phyloP scores from a whole-genome alignment of 2,888 invertebrate genomes.

The Limenitis camilla region DNA sequence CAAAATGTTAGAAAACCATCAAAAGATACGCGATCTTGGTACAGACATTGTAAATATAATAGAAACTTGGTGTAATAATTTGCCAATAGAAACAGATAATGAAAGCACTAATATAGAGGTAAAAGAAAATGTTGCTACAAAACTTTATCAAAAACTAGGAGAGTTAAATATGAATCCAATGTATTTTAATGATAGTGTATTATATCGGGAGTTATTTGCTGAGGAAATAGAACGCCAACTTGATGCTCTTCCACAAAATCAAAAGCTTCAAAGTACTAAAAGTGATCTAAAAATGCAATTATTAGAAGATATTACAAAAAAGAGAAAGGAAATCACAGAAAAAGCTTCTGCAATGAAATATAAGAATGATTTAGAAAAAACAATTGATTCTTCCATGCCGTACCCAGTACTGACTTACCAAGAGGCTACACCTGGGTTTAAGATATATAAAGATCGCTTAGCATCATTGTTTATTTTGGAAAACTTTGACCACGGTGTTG shows the following conservation, averaged over 20 bases:
- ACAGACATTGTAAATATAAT: conserved; percentile 37
- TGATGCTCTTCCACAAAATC: conserved; percentile 33
- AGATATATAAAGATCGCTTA: conserved; percentile 47
- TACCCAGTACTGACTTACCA: conserved; percentile 30
- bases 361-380: conserved; percentile 41
- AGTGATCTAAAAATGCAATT: conserved; percentile 34
- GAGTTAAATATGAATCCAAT: conserved; percentile 40
- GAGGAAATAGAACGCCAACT: conserved; percentile 41
- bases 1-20: neutral
- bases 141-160: conserved; percentile 43
- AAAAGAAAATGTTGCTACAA: conserved; percentile 37
- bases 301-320: conserved; percentile 35
- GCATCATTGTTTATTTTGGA: conserved; percentile 49
- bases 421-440: conserved; percentile 41
- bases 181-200: conserved; percentile 35
- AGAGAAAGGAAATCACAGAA: conserved; percentile 35
- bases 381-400: conserved; percentile 43
- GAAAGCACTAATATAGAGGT: conserved; percentile 10
- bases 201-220: conserved; percentile 37
- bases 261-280: conserved; percentile 23
- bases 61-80: conserved; percentile 43
- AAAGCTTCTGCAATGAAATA: conserved; percentile 41
- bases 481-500: conserved; percentile 47
- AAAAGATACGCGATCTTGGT: conserved; percentile 6
- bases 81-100: conserved; percentile 34